Evolutionary conservation across 1,140 invertebrate species (phyloP), one percentile per base, ranked within the genome.

Genomic region (Penaeus japonicus): DNA sequence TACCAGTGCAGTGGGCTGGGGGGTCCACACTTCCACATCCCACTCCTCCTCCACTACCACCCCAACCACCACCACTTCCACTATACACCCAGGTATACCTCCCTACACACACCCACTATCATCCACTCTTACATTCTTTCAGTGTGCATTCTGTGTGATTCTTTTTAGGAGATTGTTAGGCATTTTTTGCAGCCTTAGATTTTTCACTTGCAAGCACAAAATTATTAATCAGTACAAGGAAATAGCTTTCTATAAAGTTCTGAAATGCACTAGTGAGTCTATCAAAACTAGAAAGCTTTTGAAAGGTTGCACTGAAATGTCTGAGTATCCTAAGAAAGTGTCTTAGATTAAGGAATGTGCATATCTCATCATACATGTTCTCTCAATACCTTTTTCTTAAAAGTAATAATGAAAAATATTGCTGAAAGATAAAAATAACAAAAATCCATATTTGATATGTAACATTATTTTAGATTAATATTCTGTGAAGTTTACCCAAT

Each of bases 1-100:
- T 89, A 80, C 84, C 81, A 80, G 81, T 84, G 89, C 59, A 80
- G 83, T 85, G 83, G 83, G 89, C 83, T 85, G 83, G 84, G 89
- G 89, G 77, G 70, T 85, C 89, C 70, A 84, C 82, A 70, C 55
- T 81, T 65, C 82, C 84, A 85, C 83, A 70, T 27, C 84, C 84
- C 47, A 79, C 85, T 55, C 54, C 35, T 55, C 80, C 53, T 82
- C 89, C 70, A 87, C 84, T 54, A 65, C 85, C 79, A 85, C 59
- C 75, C 84, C 78, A 57, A 84, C 62, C 27, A 80, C 84, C 73
- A 83, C 80, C 54, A 90, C 86, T 84, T 82, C 90, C 59, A 78
- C 87, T 53, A 86, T 79, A 83, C 73, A 30, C 75, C 78, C 85
- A 84, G 78, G 82, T 84, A 81, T 83, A 83, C 82, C 87, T 57